Conservation (phyloP, 1,140 invertebrate genomes). For the Holotrichia oblita region DNA sequence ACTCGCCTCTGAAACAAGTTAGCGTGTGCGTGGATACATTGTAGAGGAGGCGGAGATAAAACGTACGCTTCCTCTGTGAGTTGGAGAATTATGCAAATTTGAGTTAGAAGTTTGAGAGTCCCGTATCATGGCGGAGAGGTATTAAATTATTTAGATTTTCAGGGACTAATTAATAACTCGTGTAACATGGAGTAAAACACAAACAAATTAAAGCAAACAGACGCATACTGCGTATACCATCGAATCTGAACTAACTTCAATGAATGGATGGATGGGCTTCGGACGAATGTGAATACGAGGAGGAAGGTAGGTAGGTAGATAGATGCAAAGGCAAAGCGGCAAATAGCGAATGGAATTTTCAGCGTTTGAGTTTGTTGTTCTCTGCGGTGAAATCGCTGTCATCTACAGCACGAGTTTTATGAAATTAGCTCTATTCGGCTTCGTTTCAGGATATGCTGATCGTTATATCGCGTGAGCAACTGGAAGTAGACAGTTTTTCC, state of each 20-base stretch:
- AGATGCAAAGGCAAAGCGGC: not conserved
- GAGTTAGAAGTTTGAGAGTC: conserved; percentile 1
- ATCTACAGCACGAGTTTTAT: not conserved
- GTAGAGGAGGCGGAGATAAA: not conserved
- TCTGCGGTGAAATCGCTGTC: not conserved
- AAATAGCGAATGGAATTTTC: not conserved
- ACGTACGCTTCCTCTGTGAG: not conserved
- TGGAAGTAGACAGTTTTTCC: too few relatives aligned
- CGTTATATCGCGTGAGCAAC: too few relatives aligned
- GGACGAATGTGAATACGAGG: not conserved
- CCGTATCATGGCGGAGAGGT: conserved; percentile 21
- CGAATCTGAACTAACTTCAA: not conserved
- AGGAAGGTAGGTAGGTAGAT: not conserved
- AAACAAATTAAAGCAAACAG: conserved; percentile 33
- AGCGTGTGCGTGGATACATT: not conserved
- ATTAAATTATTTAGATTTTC: conserved; percentile 37
- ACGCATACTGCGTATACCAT: not conserved
- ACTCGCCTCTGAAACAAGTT: not conserved
- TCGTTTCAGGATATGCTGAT: too few relatives aligned
- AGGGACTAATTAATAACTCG: conserved; percentile 31
- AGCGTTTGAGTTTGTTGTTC: not conserved
- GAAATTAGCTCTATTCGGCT: not conserved
- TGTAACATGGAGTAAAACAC: conserved; percentile 30
- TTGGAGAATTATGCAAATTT: conserved; percentile 33
- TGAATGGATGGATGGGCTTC: not conserved